Evolutionary conservation across 1,140 invertebrate species (phyloP), one percentile per base, ranked within the genome.

Genomic region (Mactra quadrangularis): DNA sequence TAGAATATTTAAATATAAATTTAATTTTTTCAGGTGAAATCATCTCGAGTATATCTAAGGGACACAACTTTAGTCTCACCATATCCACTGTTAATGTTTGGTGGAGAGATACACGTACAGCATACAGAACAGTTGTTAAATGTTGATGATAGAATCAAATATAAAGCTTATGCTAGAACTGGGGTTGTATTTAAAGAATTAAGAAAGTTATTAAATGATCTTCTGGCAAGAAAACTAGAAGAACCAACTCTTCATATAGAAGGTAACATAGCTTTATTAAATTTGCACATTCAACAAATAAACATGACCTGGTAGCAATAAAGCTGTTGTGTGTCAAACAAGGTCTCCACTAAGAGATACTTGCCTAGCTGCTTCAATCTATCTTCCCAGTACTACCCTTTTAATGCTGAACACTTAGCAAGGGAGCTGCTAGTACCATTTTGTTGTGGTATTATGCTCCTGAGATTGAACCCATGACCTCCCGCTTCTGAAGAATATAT

Each of bases 31-130:
- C 82, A 92, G 90, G 89, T 91, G 41, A 90, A 88, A 53, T 81
- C 86, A 29, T 85, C 89, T 0, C 85, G 86, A 52, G 87, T 97
- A 13, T 97, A 96, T 90, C 95, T 98, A 38, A 94, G 96, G 60
- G 96, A 97, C 89, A 95, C 96, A 68, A 96, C 96, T 0, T 96
- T 97, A 94, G 95, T 97, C 41, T 95, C 96, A 0, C 94, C 96
- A 33, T 92, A 96, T 74, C 95, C 96, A 0, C 89, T 97, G 13
- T 89, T 97, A 3, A 95, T 97, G 83, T 97, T 98, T 91, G 96
- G 96, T 13, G 92, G 94, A 66, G 92, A 94, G 22, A 92, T 94
- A 13, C 89, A 90, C 66, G 91, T 91, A 13, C 88, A 90, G 45
- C 88, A 91, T 57, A 86, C 85, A 57, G 87, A 90, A 25, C 88